Conservation (phyloP, 2,113 vertebrate genomes). For the Pantherophis guttatus region DNA sequence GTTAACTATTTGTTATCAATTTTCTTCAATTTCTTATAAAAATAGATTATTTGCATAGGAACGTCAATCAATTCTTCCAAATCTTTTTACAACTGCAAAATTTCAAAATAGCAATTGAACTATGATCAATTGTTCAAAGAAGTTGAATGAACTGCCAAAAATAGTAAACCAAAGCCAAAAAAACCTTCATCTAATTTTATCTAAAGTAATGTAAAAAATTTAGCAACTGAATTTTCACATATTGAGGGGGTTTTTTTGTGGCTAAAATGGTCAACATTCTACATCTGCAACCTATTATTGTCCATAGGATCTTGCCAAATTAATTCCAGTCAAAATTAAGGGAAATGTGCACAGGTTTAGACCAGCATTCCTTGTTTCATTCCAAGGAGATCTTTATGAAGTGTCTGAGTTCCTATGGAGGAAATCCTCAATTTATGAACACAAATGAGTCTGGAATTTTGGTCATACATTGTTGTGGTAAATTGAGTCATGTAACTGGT, state of each 20-base stretch:
- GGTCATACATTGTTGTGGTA: not conserved
- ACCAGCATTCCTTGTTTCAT: not conserved
- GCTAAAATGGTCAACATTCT: not conserved
- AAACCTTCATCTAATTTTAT: not conserved
- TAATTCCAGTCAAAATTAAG: not conserved
- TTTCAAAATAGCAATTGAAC: not conserved
- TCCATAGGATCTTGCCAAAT: not conserved
- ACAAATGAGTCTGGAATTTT: not conserved
- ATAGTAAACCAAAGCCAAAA: not conserved
- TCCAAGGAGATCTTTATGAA: not conserved
- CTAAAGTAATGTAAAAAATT: not conserved
- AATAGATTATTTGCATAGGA: not conserved
- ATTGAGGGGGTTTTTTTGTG: not conserved
- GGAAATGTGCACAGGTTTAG: not conserved
- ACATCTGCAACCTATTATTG: not conserved
- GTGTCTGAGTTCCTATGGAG: not conserved
- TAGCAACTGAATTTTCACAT: not conserved
- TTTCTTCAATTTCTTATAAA: not conserved
- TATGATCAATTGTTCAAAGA: not conserved
- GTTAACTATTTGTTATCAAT: not conserved
- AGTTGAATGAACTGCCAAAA: not conserved
- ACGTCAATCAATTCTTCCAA: not conserved
- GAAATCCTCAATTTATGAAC: not conserved
- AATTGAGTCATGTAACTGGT: not conserved
- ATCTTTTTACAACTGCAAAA: not conserved